Conservation (phyloP, 1,140 invertebrate species). For the Lamellibrachia luymesi region DNA sequence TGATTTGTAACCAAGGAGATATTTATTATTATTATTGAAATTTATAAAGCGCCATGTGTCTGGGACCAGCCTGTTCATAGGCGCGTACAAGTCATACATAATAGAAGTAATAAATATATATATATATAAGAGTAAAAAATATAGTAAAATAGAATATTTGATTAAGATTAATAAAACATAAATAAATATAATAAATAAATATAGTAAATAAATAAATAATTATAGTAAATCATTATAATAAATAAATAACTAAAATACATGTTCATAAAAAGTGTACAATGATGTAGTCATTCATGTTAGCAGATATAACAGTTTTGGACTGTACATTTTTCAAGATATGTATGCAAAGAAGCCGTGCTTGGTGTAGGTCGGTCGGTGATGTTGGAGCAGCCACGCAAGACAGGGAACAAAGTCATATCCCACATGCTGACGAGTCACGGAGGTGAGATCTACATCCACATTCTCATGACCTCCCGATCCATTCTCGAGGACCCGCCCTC, state of each 20-base stretch:
- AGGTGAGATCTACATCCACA: conserved; percentile 94
- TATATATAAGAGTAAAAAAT: too few species aligned
- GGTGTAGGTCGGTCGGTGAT: conserved; percentile 71
- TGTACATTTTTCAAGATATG: not conserved
- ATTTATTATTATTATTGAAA: too few species aligned
- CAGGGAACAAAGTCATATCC: conserved; percentile 83
- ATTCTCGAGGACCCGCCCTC: conserved; percentile 93
- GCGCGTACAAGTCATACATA: too few species aligned
- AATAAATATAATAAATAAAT: too few species aligned
- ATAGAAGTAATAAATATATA: too few species aligned
- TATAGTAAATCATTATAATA: not conserved
- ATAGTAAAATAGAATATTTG: not conserved
- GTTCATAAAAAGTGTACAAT: too few species aligned
- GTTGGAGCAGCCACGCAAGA: conserved; percentile 89
- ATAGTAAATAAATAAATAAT: not conserved
- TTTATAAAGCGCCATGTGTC: too few species aligned
- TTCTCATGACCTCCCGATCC: conserved; percentile 78
- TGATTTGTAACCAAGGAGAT: too few species aligned
- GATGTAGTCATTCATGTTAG: too few species aligned
- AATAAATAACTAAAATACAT: not conserved
- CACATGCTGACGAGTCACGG: conserved; percentile 91
- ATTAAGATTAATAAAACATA: not conserved
- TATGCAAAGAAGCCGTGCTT: not conserved
- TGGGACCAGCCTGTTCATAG: too few species aligned
- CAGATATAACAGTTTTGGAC: too few species aligned